phyloP scores from a whole-genome alignment of 2,797 vertebrate genomes.

The Pangasius macronema region DNA sequence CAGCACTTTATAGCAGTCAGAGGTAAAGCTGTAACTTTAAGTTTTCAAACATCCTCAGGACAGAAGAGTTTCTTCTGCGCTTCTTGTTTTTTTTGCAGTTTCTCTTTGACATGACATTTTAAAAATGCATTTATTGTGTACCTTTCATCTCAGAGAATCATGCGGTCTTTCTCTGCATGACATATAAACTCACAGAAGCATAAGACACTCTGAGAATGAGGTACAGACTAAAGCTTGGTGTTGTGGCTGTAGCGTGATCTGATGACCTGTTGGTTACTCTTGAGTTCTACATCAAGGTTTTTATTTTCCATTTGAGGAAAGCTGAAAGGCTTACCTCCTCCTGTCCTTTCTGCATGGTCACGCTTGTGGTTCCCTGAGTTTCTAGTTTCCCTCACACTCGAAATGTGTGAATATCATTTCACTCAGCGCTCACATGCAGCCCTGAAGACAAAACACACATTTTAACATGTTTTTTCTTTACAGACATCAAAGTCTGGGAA shows the following conservation, averaged over 20 bases:
- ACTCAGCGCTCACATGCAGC: not conserved
- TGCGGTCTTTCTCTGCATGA: not conserved
- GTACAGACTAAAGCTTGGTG: not conserved
- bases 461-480: not conserved
- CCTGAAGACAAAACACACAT: slow-evolving; percentile 7
- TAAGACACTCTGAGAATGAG: not conserved
- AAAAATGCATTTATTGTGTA: too few species aligned
- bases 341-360: not conserved
- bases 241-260: not conserved
- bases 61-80: too few species aligned
- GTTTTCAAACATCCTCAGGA: not conserved
- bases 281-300: not conserved
- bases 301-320: not conserved
- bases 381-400: not conserved
- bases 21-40: not conserved
- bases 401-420: not conserved
- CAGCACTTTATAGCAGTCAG: not conserved
- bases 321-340: slow-evolving; percentile 16
- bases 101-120: too few species aligned
- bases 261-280: not conserved
- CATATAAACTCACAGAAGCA: not conserved
- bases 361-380: not conserved
- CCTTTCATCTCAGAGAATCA: not conserved
- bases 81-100: too few species aligned
- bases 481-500: too few species aligned